A percentile compares a stretch with the other conserved stretches of the same genome.
phyloP scores from a whole-genome alignment of 2,888 invertebrate genomes.

The Plagodis pulveraria region DNA sequence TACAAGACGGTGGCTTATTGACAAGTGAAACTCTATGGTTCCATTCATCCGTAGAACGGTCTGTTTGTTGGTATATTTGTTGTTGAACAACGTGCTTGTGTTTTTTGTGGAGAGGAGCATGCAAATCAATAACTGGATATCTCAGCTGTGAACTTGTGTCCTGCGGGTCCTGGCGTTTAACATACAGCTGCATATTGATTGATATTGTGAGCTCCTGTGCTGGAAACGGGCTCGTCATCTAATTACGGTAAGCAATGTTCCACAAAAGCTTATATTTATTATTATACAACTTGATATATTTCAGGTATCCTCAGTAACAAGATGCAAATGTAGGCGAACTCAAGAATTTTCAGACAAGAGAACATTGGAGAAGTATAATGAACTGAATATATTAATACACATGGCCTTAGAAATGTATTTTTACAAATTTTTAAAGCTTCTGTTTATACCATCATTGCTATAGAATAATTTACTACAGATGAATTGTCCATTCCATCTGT shows the following conservation, averaged over 20 bases:
- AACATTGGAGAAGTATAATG: constrained; percentile 16
- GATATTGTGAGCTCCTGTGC: constrained; percentile 47
- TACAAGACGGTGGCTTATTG: constrained; percentile 69
- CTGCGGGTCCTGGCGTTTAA: constrained; percentile 52
- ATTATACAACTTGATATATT: constrained; percentile 13
- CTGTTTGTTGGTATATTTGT: constrained; percentile 63
- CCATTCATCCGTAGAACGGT: constrained; percentile 65
- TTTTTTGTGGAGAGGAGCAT: constrained; percentile 68
- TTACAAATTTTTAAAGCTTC: too few species aligned
- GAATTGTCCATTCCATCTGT: too few species aligned
- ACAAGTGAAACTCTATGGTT: constrained; percentile 79
- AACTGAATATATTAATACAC: constrained; percentile 17
- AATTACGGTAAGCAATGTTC: constrained; percentile 63
- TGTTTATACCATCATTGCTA: too few species aligned
- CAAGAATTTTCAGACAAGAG: constrained; percentile 23
- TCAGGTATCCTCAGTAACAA: constrained; percentile 22
- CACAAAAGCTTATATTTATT: constrained; percentile 10
- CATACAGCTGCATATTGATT: constrained; percentile 80
- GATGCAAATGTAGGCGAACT: constrained; percentile 18
- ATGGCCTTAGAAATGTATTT: neutral
- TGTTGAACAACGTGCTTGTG: constrained; percentile 71
- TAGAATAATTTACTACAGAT: too few species aligned
- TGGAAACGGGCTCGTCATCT: constrained; percentile 61
- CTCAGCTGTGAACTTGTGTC: constrained; percentile 60
- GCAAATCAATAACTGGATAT: constrained; percentile 78